These are phyloP conservation scores for Ormyrus thymus DNA, from an alignment of 2,888 invertebrate genomes.

Conservation along the genomic window DNA sequence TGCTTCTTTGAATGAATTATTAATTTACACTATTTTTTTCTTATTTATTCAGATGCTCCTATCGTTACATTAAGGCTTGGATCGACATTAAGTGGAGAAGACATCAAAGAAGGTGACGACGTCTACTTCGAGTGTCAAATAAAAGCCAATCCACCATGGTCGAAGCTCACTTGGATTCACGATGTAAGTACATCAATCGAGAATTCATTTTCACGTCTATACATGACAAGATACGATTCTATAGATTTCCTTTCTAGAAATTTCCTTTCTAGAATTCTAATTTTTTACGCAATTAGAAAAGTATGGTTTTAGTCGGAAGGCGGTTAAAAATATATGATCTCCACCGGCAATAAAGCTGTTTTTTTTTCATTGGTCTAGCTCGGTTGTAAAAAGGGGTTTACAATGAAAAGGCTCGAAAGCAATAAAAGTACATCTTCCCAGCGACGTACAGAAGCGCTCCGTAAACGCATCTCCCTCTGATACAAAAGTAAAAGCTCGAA, in stretches of 20 bases:
- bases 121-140: constrained; percentile 96
- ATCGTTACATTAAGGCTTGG: constrained; percentile 88
- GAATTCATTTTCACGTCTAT: constrained; percentile 1
- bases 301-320: too few species aligned
- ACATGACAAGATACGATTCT: background rate
- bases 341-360: too few species aligned
- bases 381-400: too few species aligned
- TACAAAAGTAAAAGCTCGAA: background rate
- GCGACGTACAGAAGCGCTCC: too few species aligned
- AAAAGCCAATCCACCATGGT: constrained; percentile 89
- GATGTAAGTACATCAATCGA: constrained; percentile 81
- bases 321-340: too few species aligned
- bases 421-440: too few species aligned
- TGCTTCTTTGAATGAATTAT: background rate
- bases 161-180: constrained; percentile 90
- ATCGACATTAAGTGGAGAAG: constrained; percentile 88
- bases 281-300: too few species aligned
- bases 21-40: too few species aligned
- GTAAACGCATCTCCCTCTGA: background rate
- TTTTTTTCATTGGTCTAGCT: too few species aligned
- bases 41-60: constrained; percentile 84
- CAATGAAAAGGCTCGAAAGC: too few species aligned
- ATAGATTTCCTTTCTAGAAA: background rate
- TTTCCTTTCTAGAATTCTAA: too few species aligned
- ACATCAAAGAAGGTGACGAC: constrained; percentile 95